Evolutionary conservation across 1,140 invertebrate species (phyloP).

Genomic region (Augochlora pura): DNA sequence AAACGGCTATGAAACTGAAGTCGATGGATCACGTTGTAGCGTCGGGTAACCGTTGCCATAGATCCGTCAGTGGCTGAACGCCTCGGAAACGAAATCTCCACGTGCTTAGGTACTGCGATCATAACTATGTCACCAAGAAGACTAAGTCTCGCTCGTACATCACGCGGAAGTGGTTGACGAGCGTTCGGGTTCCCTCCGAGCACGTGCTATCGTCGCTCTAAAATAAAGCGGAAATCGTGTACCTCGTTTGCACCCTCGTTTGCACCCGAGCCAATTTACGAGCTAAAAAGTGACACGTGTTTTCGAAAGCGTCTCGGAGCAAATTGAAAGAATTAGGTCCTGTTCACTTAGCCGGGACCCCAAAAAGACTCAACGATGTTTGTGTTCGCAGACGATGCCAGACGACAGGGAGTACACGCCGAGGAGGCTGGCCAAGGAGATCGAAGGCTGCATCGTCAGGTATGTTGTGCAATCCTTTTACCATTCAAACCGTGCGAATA

Average conservation of each 20-base stretch:
- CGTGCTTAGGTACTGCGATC: conserved; percentile 25
- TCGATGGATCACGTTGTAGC: neutral
- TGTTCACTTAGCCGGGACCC: neutral
- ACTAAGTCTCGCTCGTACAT: conserved; percentile 46
- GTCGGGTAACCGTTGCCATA: neutral
- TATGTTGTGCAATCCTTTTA: neutral
- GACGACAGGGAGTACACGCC: neutral
- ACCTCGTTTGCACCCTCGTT: conserved; percentile 19
- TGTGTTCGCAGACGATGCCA: conserved; percentile 48
- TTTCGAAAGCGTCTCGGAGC: neutral
- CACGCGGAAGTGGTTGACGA: conserved; percentile 50
- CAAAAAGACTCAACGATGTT: neutral
- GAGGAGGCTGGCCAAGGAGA: conserved; percentile 52
- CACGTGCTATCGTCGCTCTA: conserved; percentile 32
- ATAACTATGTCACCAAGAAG: conserved; percentile 43
- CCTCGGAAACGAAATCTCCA: conserved; percentile 30
- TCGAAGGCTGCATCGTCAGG: conserved; percentile 56
- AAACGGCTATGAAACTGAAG: neutral
- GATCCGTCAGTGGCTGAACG: conserved; percentile 28
- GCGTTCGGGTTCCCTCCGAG: conserved; percentile 1
- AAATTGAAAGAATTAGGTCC: neutral
- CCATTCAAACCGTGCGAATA: no score
- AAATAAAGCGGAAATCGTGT: conserved; percentile 36
- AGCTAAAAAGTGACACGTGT: conserved; percentile 9
- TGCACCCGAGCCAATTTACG: conserved; percentile 8